These are phyloP conservation scores for Listronotus oregonensis DNA, from an alignment of 1,140 invertebrate genomes.

Conservation along the genomic window DNA sequence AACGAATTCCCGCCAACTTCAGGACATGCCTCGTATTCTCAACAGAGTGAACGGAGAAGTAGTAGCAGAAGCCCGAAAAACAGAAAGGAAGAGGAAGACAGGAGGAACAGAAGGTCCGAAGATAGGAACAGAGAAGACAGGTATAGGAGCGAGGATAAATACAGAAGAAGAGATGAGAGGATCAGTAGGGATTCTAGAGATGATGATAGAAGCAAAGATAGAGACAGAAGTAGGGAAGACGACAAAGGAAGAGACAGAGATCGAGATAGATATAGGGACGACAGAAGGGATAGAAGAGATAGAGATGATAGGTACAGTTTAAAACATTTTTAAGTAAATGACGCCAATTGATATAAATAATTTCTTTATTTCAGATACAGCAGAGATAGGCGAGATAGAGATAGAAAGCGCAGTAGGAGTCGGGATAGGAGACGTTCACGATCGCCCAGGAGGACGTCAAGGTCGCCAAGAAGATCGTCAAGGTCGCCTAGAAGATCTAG, in stretches of 20 bases:
- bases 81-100: conserved; percentile 16
- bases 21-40: conserved; percentile 3
- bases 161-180: conserved; percentile 9
- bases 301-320: conserved; percentile 11
- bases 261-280: conserved; percentile 7
- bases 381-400: conserved; percentile 19
- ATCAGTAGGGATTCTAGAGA: conserved; percentile 16
- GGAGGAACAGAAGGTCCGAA: conserved; percentile 2
- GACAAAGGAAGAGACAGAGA: neutral
- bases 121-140: conserved; percentile 9
- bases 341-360: neutral
- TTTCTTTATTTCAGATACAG: neutral
- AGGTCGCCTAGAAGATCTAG: conserved; percentile 39
- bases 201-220: conserved; percentile 18
- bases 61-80: conserved; percentile 24
- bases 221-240: conserved; percentile 7
- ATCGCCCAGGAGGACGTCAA: conserved; percentile 27
- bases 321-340: neutral
- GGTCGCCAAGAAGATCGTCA: conserved; percentile 35
- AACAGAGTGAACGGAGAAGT: conserved; percentile 15
- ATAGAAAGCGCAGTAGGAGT: conserved; percentile 33
- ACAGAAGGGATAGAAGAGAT: neutral
- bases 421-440: conserved; percentile 31
- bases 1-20: neutral
- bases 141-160: no score